Evolutionary conservation across 2,797 vertebrate species (phyloP).

Genomic region (Craterocephalus amniculus): DNA sequence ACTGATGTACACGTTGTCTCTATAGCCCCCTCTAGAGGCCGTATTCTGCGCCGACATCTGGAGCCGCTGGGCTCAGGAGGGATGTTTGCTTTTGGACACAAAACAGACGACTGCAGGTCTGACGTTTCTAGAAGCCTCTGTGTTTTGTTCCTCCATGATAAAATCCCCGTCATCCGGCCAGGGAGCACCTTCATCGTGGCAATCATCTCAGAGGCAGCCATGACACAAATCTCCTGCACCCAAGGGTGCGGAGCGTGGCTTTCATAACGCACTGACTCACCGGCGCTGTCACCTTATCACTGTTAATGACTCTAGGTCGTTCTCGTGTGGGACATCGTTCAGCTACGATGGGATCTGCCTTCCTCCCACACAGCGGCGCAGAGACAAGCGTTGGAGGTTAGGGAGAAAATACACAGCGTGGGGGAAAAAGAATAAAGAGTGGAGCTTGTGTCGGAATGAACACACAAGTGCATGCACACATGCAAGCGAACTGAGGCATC

Average conservation of each 20-base stretch:
- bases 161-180: slow-evolving; percentile 49
- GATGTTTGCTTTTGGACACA: background rate
- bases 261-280: slow-evolving; percentile 57
- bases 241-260: slow-evolving; percentile 55
- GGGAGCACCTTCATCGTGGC: slow-evolving; percentile 48
- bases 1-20: background rate
- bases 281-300: slow-evolving; percentile 62
- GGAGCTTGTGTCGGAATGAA: slow-evolving; percentile 55
- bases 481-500: slow-evolving; percentile 55
- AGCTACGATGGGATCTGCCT: slow-evolving; percentile 51
- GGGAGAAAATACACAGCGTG: slow-evolving; percentile 20
- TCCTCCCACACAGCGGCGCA: slow-evolving; percentile 51
- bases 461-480: slow-evolving; percentile 32
- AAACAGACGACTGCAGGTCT: background rate
- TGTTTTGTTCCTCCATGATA: slow-evolving; percentile 27
- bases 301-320: slow-evolving; percentile 61
- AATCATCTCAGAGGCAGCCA: slow-evolving; percentile 52
- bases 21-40: slow-evolving; percentile 49
- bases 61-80: background rate
- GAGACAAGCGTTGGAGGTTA: slow-evolving; percentile 47
- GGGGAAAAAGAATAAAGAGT: slow-evolving; percentile 59
- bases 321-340: slow-evolving; percentile 60
- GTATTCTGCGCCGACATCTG: background rate
- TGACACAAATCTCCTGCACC: slow-evolving; percentile 61
- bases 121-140: background rate